Percentiles rank a stretch among this genome's conserved stretches.
Conservation (phyloP, 2,113 vertebrate species). For the Gasterosteus nipponicus region DNA sequence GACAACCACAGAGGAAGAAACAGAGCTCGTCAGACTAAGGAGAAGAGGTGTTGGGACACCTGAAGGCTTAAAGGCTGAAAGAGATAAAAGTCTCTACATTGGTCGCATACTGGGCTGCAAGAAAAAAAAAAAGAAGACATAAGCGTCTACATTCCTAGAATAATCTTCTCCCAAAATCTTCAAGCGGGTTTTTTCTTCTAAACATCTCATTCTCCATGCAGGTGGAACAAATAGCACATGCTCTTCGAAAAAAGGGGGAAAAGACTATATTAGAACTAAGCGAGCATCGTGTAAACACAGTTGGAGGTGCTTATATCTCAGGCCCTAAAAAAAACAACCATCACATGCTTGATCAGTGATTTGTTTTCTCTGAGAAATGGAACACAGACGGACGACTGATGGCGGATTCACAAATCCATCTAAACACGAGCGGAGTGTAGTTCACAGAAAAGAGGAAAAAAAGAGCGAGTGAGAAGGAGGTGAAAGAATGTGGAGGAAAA, state of each 20-base stretch:
- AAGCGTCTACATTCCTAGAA: not conserved
- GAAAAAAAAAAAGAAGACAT: not conserved
- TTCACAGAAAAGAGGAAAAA: slow-evolving; percentile 21
- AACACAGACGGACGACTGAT: slow-evolving; percentile 48
- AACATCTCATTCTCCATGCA: slow-evolving; percentile 45
- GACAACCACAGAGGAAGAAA: slow-evolving; percentile 41
- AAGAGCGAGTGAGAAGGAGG: slow-evolving; percentile 45
- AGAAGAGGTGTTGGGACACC: not conserved
- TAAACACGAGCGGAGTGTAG: slow-evolving; percentile 17
- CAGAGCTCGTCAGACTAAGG: not conserved
- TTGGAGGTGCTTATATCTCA: slow-evolving; percentile 9
- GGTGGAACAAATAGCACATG: slow-evolving; percentile 39
- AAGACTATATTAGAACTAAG: slow-evolving; percentile 29
- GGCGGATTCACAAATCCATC: slow-evolving; percentile 37
- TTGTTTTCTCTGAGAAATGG: slow-evolving; percentile 35
- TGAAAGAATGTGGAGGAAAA: slow-evolving; percentile 46
- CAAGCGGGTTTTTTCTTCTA: not conserved
- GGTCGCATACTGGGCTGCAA: not conserved
- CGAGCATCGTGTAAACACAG: slow-evolving; percentile 22
- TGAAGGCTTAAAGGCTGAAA: not conserved
- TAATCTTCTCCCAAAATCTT: not conserved
- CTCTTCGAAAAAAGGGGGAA: slow-evolving; percentile 25
- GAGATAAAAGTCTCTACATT: not conserved
- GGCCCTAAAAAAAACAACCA: slow-evolving; percentile 27
- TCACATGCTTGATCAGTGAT: slow-evolving; percentile 53